Percentiles rank a stretch among this genome's conserved stretches.
phyloP scores from a whole-genome alignment of 2,888 invertebrate species.

The Stramonita haemastoma region DNA sequence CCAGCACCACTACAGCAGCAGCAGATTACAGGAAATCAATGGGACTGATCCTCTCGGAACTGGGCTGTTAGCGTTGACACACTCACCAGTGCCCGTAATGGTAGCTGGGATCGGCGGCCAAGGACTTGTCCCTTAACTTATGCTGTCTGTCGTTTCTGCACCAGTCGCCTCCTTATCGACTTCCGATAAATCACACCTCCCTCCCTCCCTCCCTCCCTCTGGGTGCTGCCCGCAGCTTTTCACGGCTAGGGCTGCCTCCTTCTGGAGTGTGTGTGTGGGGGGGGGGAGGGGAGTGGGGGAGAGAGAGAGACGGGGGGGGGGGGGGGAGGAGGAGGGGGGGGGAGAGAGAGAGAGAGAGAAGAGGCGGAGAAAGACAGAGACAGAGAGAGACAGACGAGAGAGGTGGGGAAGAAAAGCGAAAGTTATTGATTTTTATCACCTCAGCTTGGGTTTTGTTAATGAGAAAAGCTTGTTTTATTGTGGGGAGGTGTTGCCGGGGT shows the following conservation, averaged over 20 bases:
- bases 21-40: slow-evolving; percentile 17
- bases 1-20: too few relatives aligned
- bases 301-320: not conserved
- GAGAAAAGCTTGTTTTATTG: slow-evolving; percentile 31
- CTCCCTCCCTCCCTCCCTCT: too few relatives aligned
- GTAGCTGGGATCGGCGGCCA: not conserved
- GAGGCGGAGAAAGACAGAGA: not conserved
- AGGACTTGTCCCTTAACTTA: slow-evolving; percentile 30
- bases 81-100: slow-evolving; percentile 8
- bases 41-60: slow-evolving; percentile 23
- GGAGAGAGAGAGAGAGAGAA: not conserved
- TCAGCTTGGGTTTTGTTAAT: not conserved
- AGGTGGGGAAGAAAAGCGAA: not conserved
- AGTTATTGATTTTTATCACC: slow-evolving; percentile 12
- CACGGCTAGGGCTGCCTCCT: not conserved
- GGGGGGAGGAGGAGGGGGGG: not conserved
- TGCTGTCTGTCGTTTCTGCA: slow-evolving; percentile 23
- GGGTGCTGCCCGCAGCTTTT: not conserved
- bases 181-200: slow-evolving; percentile 21
- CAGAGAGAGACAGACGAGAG: not conserved
- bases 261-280: not conserved
- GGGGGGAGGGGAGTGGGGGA: not conserved
- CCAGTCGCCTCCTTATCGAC: not conserved
- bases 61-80: slow-evolving; percentile 16
- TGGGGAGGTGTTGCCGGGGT: not conserved